These are phyloP conservation scores for Leucoraja erinaceus DNA, from an alignment of 2,113 vertebrate genomes.

Conservation along the genomic window DNA sequence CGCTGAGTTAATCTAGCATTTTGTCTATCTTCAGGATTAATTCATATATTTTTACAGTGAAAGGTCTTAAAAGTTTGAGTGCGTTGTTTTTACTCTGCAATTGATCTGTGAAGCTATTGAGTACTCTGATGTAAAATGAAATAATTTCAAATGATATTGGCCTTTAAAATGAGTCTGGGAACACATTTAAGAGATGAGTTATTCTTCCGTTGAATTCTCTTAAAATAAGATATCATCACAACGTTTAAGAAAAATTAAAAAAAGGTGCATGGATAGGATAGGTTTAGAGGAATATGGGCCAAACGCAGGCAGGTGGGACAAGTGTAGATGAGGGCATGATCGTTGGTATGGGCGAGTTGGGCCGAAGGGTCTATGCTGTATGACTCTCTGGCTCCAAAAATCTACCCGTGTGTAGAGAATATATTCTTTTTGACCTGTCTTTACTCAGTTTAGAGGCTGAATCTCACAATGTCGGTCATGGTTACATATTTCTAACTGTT, in stretches of 20 bases:
- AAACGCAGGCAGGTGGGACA: too few relatives aligned
- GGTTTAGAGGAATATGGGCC: too few relatives aligned
- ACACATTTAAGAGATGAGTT: background rate
- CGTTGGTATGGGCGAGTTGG: too few relatives aligned
- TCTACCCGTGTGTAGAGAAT: background rate
- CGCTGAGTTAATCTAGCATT: too few relatives aligned
- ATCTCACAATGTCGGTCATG: slow-evolving; percentile 25
- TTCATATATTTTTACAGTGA: too few relatives aligned
- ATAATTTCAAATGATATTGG: background rate
- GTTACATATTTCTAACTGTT: slow-evolving; percentile 35
- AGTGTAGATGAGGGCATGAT: too few relatives aligned
- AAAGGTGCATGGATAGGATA: too few relatives aligned
- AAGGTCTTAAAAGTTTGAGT: background rate
- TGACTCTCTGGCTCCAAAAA: background rate
- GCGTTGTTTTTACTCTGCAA: background rate
- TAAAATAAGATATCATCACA: background rate
- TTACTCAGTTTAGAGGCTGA: slow-evolving; percentile 4
- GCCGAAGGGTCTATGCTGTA: too few relatives aligned
- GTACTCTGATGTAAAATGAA: background rate
- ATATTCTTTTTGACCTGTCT: background rate
- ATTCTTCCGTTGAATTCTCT: background rate
- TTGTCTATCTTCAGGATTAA: too few relatives aligned
- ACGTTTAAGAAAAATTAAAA: too few relatives aligned
- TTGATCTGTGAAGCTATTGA: background rate
- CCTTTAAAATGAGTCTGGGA: background rate